Conservation (phyloP, 1,140 invertebrate genomes). For the Dendrolimus punctatus region DNA sequence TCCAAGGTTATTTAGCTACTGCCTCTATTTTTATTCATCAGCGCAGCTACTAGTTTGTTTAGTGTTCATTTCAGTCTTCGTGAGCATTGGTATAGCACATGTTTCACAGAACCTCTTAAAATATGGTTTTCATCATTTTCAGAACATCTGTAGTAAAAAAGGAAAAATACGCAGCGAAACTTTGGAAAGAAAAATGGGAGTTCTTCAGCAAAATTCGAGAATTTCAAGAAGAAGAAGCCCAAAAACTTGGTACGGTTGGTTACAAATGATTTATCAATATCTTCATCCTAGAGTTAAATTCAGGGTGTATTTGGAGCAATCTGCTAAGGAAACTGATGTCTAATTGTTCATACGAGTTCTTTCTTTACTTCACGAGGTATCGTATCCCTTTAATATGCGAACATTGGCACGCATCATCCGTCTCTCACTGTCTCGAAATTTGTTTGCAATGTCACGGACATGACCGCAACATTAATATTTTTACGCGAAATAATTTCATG, state of each 20-base stretch:
- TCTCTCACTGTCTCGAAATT: too few species aligned
- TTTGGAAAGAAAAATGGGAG: conserved; percentile 50
- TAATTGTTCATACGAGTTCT: neutral
- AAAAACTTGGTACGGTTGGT: conserved; percentile 22
- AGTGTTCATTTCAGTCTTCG: too few species aligned
- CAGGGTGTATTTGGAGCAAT: neutral
- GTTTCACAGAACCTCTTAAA: neutral
- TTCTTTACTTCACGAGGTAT: neutral
- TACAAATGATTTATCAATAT: neutral
- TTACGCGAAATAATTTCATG: too few species aligned
- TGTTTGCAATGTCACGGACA: too few species aligned
- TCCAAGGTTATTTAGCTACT: too few species aligned
- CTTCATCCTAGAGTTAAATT: neutral
- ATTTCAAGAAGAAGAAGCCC: conserved; percentile 56
- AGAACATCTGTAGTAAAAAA: conserved; percentile 44
- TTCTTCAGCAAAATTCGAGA: conserved; percentile 40
- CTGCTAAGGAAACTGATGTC: neutral
- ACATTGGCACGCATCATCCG: too few species aligned
- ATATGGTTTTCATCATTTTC: conserved; percentile 12
- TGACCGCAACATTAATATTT: too few species aligned
- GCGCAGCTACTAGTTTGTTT: too few species aligned
- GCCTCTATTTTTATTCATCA: too few species aligned
- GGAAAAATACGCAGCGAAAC: conserved; percentile 37
- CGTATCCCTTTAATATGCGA: too few species aligned
- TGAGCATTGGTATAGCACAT: neutral